Percentiles rank a stretch among this genome's conserved stretches.
Conservation (phyloP, 2,888 invertebrate genomes). For the Eupithecia pulchellata region DNA sequence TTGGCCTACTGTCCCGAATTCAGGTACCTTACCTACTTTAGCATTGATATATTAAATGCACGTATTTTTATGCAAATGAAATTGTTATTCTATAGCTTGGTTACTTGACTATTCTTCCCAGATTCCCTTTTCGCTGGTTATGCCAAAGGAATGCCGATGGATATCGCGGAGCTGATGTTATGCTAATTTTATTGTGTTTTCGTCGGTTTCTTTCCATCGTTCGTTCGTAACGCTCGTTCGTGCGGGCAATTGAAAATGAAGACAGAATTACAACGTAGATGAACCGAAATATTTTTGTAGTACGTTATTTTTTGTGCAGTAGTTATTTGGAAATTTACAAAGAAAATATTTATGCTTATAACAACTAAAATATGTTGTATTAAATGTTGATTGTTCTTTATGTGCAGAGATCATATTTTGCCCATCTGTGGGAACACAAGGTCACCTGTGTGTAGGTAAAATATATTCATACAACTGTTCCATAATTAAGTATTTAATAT, state of each 20-base stretch:
- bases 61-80: constrained; percentile 30
- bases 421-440: not conserved
- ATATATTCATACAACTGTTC: not conserved
- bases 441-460: not conserved
- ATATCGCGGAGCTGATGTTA: constrained; percentile 46
- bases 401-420: not conserved
- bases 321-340: not conserved
- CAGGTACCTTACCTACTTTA: constrained; percentile 2
- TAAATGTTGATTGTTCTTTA: not conserved
- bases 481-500: not conserved
- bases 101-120: constrained; percentile 39
- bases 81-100: constrained; percentile 39
- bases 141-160: constrained; percentile 28
- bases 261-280: constrained; percentile 30
- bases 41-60: constrained; percentile 5
- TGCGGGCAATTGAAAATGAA: constrained; percentile 43
- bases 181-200: constrained; percentile 56
- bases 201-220: constrained; percentile 49
- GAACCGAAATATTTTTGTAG: constrained; percentile 15
- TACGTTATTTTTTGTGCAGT: not conserved
- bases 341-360: not conserved
- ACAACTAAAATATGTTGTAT: not conserved
- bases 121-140: constrained; percentile 41
- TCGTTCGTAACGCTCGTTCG: constrained; percentile 45
- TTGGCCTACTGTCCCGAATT: too few relatives aligned